Evolutionary conservation across 2,113 vertebrate genomes (phyloP), one percentile per base, ranked within the genome.

Genomic region (Catharus bicknelli): DNA sequence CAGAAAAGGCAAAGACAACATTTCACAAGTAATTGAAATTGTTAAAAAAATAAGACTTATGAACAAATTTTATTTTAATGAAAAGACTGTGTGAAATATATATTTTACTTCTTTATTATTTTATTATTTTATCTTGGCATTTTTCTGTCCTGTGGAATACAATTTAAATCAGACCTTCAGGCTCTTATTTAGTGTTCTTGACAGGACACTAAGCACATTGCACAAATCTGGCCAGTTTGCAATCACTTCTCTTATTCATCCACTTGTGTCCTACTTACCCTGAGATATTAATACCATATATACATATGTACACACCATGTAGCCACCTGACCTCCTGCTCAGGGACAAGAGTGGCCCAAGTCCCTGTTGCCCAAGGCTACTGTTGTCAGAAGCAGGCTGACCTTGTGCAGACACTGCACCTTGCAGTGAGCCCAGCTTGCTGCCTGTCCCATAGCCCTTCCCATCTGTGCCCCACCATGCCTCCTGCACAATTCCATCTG

Each of bases 341-440:
- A 2, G 17, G 15, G 26, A n/a, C 15, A 54, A 22, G 55, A 75
- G 47, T 47, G 32, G 25, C 64, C 34, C 4, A 3, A 53, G 47
- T 16, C 34, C 59, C 26, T 4, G 0, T 38, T 72, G 38, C 48
- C 70, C 43, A 55, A n/a, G 48, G 29, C 81, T 26, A 0, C 9
- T n/a, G 40, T 12, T 45, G 11, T 47, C 42, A 70, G 47, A 26
- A 42, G 40, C 7, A 8, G 55, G 32, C 36, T 78, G 51, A 22
- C 53, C 57, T 26, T 58, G 51, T 55, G 27, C 69, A 42, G 63
- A 10, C 0, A 0, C 61, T 51, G 82, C 48, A 43, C 51, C n/a
- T 45, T 29, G 51, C 16, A 45, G 34, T 0, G 6, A 61, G 27
- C 34, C 47, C 66, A 50, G 50, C 76, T 51, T 0, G 0, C n/a